Evolutionary conservation across 2,888 invertebrate genomes (phyloP), one percentile per base, ranked within the genome.

Genomic region (Drosophila affinis): DNA sequence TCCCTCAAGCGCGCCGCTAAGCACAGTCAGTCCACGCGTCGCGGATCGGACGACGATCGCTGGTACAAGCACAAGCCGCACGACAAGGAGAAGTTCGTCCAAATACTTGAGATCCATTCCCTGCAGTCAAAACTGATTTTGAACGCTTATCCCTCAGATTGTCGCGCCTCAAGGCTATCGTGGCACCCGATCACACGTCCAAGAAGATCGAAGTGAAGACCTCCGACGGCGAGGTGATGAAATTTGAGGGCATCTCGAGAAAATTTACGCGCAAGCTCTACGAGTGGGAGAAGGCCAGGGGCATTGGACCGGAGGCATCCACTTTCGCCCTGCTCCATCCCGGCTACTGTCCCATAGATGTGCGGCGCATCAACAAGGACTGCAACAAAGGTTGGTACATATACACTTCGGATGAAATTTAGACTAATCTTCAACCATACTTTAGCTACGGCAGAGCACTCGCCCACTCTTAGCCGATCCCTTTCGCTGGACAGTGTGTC

Each of bases 271-370:
- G 96, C 29, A 97, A 97, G 88, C 93, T 98, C 0, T 97, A 97
- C 91, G 97, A 98, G 91, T 98, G 98, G 98, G 96, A 97, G 90
- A 96, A 97, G 86, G 96, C 96, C n/a, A 93, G 95, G 69, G 97
- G 97, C 2, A 97, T 97, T 65, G 95, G 95, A 0, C 97, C 97
- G 0, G 97, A 97, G 91, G 95, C 95, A 0, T 97, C 97, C 0
- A 97, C 97, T 0, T 96, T 97, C 78, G 96, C 97, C 0, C 92
- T 97, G 0, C 93, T 97, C 3, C 95, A 94, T 88, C 94, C 95
- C 0, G 93, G 93, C 9, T 93, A 93, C 72, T 91, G 92, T 73
- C 93, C 93, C 45, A 87, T 92, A 3, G 91, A 90, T 73, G 91
- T 92, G 46, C 89, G 91, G 3, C 89, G 91, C 55, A 91, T 91